Evolutionary conservation across 2,888 invertebrate species (phyloP).

Genomic region (Cyclophora punctaria): DNA sequence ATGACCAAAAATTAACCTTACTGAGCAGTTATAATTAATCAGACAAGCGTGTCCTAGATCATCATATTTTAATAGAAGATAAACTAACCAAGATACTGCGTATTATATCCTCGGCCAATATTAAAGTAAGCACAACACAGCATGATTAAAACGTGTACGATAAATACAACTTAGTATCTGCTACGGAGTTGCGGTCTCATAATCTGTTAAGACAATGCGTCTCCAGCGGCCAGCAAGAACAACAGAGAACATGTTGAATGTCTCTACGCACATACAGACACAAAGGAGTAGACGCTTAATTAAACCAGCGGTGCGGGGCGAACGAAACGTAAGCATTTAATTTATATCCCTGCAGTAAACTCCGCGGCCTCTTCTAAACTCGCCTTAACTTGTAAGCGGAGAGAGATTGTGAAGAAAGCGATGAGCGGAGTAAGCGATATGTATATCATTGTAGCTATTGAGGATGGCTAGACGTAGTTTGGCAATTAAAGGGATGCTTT

Average conservation of each 20-base stretch:
- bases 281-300: slow-evolving; percentile 69
- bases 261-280: slow-evolving; percentile 67
- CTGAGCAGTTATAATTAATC: too few species aligned
- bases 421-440: too few species aligned
- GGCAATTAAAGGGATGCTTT: too few species aligned
- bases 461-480: too few species aligned
- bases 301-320: slow-evolving; percentile 69
- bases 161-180: neutral
- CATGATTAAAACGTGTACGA: neutral
- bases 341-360: slow-evolving; percentile 74
- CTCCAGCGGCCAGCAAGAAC: slow-evolving; percentile 44
- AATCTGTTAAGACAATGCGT: slow-evolving; percentile 19
- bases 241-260: slow-evolving; percentile 57
- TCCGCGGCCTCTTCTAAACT: slow-evolving; percentile 56
- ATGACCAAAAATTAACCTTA: too few species aligned
- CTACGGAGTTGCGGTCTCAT: slow-evolving; percentile 1
- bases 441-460: too few species aligned
- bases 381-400: slow-evolving; percentile 35
- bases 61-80: too few species aligned
- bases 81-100: too few species aligned
- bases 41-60: too few species aligned
- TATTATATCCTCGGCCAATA: neutral
- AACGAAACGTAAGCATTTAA: slow-evolving; percentile 74
- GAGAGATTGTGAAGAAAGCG: slow-evolving; percentile 16
- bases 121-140: neutral